Conservation (phyloP, 2,888 invertebrate genomes). For the Clepsis dumicolana region DNA sequence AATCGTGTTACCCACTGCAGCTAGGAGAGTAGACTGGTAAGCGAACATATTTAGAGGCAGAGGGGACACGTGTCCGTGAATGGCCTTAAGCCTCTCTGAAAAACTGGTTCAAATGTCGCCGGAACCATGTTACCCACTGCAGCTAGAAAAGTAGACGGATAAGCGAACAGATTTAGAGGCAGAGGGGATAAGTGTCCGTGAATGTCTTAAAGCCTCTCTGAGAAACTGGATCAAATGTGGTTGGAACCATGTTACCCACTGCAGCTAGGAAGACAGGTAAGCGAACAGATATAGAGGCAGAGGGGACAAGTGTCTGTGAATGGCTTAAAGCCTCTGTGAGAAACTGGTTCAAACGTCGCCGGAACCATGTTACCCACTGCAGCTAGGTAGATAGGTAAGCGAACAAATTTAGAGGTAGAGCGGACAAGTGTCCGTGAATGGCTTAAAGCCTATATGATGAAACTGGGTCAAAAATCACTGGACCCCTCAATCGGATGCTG, state of each 20-base stretch:
- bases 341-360: conserved; percentile 52
- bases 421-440: neutral
- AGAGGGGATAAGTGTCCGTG: neutral
- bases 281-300: neutral
- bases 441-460: neutral
- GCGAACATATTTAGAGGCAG: neutral
- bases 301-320: neutral
- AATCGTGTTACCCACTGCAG: conserved; percentile 48
- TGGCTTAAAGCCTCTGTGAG: neutral
- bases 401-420: neutral
- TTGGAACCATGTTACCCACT: conserved; percentile 49
- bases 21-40: conserved; percentile 15
- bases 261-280: conserved; percentile 27
- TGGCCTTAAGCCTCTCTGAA: neutral
- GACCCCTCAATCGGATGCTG: too few relatives aligned
- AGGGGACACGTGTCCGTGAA: neutral
- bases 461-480: neutral
- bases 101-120: conserved; percentile 52
- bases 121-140: conserved; percentile 49
- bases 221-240: neutral
- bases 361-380: conserved; percentile 49
- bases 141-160: conserved; percentile 11
- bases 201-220: neutral
- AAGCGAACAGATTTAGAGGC: neutral
- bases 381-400: conserved; percentile 12